These are phyloP conservation scores for Pituophis catenifer DNA, from an alignment of 2,113 vertebrate genomes.

Conservation along the genomic window DNA sequence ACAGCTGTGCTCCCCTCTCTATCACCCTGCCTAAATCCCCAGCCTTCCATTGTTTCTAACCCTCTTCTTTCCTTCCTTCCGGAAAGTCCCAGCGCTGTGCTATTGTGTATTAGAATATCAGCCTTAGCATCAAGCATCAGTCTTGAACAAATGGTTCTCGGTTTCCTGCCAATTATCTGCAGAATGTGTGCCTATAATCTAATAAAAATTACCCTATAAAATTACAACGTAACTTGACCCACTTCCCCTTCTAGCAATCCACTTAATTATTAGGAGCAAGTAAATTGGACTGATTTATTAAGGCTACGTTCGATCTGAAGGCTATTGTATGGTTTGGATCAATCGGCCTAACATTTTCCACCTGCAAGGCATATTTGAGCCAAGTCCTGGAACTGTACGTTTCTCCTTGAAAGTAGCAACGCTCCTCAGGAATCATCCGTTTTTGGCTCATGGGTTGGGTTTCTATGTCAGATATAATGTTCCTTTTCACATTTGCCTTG, in stretches of 20 bases:
- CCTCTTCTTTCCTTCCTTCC: not conserved
- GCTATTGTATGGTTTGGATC: not conserved
- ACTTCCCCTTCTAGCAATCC: not conserved
- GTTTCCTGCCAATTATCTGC: conserved; percentile 2
- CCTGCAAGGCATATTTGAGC: not conserved
- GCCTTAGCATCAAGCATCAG: not conserved
- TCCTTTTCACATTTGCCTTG: too few relatives aligned
- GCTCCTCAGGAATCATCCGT: not conserved
- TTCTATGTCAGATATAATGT: not conserved
- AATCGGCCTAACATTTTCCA: not conserved
- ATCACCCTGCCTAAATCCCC: not conserved
- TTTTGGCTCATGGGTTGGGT: too few relatives aligned
- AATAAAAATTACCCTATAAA: conserved; percentile 2
- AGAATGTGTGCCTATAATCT: not conserved
- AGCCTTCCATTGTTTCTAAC: not conserved
- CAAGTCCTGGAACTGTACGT: not conserved
- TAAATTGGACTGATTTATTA: conserved; percentile 1
- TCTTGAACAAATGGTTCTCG: not conserved
- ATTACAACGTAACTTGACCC: not conserved
- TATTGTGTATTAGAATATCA: not conserved
- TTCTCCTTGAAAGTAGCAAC: not conserved
- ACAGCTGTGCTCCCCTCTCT: not conserved
- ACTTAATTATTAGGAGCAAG: conserved; percentile 12
- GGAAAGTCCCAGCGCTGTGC: not conserved
- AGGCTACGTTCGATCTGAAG: not conserved